phyloP scores from a whole-genome alignment of 1,140 invertebrate species.

The Chrysopa pallens region DNA sequence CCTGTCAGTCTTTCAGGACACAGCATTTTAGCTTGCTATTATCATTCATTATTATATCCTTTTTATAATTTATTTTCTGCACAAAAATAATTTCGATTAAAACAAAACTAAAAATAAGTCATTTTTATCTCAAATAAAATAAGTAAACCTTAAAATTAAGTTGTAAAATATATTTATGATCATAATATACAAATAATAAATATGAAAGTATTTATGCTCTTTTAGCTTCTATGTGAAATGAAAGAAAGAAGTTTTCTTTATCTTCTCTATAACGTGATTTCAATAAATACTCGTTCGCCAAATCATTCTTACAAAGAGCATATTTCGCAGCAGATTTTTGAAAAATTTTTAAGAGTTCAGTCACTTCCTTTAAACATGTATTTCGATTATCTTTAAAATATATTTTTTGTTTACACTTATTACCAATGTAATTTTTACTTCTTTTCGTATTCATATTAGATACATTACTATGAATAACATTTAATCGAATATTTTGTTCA shows the following conservation, averaged over 20 bases:
- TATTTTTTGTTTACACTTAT: constrained; percentile 12
- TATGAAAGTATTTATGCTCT: too few relatives aligned
- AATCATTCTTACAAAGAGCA: constrained; percentile 18
- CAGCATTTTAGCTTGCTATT: too few relatives aligned
- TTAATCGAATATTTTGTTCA: not conserved
- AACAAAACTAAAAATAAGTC: too few relatives aligned
- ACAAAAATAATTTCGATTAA: too few relatives aligned
- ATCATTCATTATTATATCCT: too few relatives aligned
- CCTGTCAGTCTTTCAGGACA: too few relatives aligned
- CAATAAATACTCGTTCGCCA: constrained; percentile 25
- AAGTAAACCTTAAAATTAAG: too few relatives aligned
- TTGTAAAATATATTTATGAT: too few relatives aligned
- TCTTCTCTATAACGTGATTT: constrained; percentile 29
- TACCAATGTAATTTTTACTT: constrained; percentile 11
- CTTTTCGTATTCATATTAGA: not conserved
- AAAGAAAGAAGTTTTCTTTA: constrained; percentile 26
- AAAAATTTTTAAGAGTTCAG: constrained; percentile 18
- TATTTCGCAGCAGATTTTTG: constrained; percentile 23
- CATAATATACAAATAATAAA: too few relatives aligned
- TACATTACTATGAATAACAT: too few relatives aligned
- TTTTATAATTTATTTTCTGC: too few relatives aligned
- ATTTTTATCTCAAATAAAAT: too few relatives aligned
- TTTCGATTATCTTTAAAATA: constrained; percentile 16
- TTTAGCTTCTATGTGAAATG: constrained; percentile 21
- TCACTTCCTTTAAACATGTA: constrained; percentile 13